Evolutionary conservation across 2,113 vertebrate genomes (phyloP), one percentile per base, ranked within the genome.

Genomic region (Calyptomena viridis): DNA sequence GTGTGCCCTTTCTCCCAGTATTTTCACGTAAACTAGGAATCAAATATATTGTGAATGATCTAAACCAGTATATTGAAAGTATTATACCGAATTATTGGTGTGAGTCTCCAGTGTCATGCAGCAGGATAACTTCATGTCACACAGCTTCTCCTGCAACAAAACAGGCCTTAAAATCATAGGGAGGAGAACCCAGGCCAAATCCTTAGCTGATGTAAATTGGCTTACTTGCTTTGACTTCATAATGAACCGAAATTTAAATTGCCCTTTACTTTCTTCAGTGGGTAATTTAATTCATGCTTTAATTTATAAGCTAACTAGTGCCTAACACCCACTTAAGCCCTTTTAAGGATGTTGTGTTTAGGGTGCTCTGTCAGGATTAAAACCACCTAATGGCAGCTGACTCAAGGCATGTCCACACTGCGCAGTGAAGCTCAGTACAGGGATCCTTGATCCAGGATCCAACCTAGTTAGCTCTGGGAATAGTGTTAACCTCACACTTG

Each of bases 231-330:
- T 83, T 88, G 47, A 63, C 64, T 94, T 93, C 4, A 7, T 88
- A 92, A 86, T 83, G 52, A 94, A 58, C 15, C 74, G 78, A 68
- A 87, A 95, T 94, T 77, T 66, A 83, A 90, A 90, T 88, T 93
- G 59, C 39, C 20, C 3, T 93, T 93, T 91, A 50, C 67, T 86
- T 86, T 84, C 46, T 87, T 82, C 69, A 92, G 73, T 78, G 28
- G 62, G 35, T 96, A 92, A 95, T 75, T 89, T 89, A 96, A 94
- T 95, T 93, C 81, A 33, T 7, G 1, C 56, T 94, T 82, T 90
- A 91, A 94, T 94, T 95, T 87, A 58, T 87, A 68, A 94, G 62
- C 68, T 94, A 90, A 83, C 88, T 93, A 81, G 68, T 86, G 85
- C 86, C 60, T 87, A 80, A 92, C 89, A 80, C 81, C 59, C 64